These are phyloP conservation scores for Synanthedon myopaeformis DNA, from an alignment of 2,888 invertebrate species.

Conservation along the genomic window DNA sequence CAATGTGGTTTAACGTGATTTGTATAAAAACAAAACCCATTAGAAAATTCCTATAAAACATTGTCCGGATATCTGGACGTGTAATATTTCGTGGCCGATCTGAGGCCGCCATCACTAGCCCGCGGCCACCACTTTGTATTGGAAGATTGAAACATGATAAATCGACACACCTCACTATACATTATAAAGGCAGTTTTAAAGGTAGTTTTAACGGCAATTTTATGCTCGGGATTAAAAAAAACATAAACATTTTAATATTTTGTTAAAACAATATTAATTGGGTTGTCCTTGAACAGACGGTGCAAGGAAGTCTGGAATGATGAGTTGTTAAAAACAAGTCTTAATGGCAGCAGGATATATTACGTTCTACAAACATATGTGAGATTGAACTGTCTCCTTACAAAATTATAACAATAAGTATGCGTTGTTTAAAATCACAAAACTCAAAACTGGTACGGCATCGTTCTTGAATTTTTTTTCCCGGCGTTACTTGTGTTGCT, in stretches of 20 bases:
- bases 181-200: slow-evolving; percentile 14
- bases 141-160: slow-evolving; percentile 54
- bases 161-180: slow-evolving; percentile 22
- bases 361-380: too few relatives aligned
- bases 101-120: slow-evolving; percentile 14
- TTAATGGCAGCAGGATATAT: too few relatives aligned
- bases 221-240: slow-evolving; percentile 29
- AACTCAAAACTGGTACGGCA: too few relatives aligned
- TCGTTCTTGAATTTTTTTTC: too few relatives aligned
- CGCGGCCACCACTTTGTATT: slow-evolving; percentile 16
- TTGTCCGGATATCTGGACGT: slow-evolving; percentile 5
- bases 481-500: too few relatives aligned
- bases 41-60: slow-evolving; percentile 23
- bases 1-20: too few relatives aligned
- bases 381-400: too few relatives aligned
- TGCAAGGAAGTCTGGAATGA: not conserved
- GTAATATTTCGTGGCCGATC: slow-evolving; percentile 22
- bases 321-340: too few relatives aligned
- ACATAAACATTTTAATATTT: slow-evolving; percentile 34
- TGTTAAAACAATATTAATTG: slow-evolving; percentile 32
- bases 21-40: slow-evolving; percentile 10
- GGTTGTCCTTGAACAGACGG: slow-evolving; percentile 9
- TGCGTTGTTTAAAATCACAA: too few relatives aligned
- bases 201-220: slow-evolving; percentile 26
- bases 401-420: too few relatives aligned